Percentiles rank a stretch among this genome's conserved stretches.
Conservation (phyloP, 2,888 invertebrate genomes). For the Lacanobia oleracea region DNA sequence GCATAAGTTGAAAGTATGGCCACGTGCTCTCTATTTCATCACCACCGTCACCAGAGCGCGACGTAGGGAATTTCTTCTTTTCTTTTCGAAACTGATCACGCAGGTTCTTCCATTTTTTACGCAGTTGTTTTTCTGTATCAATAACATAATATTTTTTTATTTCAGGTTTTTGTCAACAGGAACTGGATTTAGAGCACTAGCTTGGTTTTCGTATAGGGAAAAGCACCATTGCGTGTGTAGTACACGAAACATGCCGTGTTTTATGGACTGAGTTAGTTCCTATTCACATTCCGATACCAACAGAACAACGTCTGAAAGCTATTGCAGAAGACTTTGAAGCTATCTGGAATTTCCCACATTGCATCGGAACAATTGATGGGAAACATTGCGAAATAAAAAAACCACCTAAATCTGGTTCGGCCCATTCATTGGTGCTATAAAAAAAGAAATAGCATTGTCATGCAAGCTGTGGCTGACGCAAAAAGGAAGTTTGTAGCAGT, state of each 20-base stretch:
- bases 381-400: conserved; percentile 53
- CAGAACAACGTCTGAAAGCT: conserved; percentile 43
- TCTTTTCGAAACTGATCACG: no score
- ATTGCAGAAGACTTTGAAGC: conserved; percentile 55
- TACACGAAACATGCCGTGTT: conserved; percentile 53
- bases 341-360: conserved; percentile 41
- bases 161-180: no score
- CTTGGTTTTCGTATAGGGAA: no score
- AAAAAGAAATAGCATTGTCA: conserved; percentile 51
- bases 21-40: no score
- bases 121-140: no score
- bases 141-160: no score
- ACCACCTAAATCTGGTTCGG: conserved; percentile 44
- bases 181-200: no score
- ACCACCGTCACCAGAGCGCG: no score
- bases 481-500: no score
- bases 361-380: conserved; percentile 45
- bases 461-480: conserved; percentile 1
- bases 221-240: conserved; percentile 24
- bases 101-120: no score
- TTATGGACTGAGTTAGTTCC: conserved; percentile 48
- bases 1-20: no score
- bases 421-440: conserved; percentile 37
- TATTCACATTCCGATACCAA: conserved; percentile 58
- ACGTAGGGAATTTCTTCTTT: no score